Conservation (phyloP, 1,140 invertebrate species). For the Meteorus sp. region DNA sequence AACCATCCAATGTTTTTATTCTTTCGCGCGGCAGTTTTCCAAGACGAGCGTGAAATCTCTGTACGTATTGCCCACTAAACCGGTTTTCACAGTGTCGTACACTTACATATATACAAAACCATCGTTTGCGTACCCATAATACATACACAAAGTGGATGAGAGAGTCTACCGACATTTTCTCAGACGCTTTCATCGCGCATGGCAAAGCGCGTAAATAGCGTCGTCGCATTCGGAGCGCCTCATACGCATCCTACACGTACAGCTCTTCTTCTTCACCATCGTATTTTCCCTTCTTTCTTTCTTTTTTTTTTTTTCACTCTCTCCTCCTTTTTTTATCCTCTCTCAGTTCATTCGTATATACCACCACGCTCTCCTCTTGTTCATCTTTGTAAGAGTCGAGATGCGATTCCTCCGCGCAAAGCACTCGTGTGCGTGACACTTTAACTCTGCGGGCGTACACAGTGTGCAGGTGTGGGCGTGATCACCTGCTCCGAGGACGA, state of each 20-base stretch:
- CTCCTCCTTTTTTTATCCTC: neutral
- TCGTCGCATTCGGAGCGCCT: neutral
- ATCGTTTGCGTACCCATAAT: too few relatives aligned
- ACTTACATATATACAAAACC: too few relatives aligned
- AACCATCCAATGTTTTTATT: constrained; percentile 30
- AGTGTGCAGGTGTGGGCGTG: constrained; percentile 42
- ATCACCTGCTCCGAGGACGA: constrained; percentile 43
- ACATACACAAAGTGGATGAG: neutral
- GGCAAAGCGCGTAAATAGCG: neutral
- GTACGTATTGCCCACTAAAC: constrained; percentile 30
- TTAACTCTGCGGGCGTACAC: constrained; percentile 5
- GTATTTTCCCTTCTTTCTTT: neutral
- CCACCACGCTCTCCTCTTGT: neutral
- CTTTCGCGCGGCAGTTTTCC: constrained; percentile 35
- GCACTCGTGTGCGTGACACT: constrained; percentile 13
- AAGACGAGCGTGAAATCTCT: constrained; percentile 39
- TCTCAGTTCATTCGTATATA: neutral
- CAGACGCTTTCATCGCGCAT: constrained; percentile 8
- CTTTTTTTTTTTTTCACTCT: neutral
- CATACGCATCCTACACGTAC: neutral
- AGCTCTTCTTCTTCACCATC: too few relatives aligned
- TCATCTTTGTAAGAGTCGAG: neutral
- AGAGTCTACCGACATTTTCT: neutral
- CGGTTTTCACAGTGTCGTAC: constrained; percentile 30
- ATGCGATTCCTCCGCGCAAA: neutral